phyloP scores from a whole-genome alignment of 1,140 invertebrate genomes.

The Uloborus diversus region DNA sequence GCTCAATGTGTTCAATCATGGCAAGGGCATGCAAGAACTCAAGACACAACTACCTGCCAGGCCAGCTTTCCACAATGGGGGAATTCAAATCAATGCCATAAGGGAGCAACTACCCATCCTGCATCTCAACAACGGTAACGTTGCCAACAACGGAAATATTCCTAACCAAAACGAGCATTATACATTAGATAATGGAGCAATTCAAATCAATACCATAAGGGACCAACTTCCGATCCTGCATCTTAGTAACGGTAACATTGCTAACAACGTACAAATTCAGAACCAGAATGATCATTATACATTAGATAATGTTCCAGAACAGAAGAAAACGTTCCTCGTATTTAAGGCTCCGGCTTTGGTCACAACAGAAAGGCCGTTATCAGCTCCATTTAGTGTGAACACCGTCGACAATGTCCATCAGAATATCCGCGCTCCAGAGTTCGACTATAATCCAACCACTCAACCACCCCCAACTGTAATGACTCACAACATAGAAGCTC shows the following conservation, averaged over 20 bases:
- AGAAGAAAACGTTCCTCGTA: background rate
- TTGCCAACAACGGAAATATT: too few relatives aligned
- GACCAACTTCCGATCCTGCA: background rate
- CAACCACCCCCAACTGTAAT: background rate
- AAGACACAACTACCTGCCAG: too few relatives aligned
- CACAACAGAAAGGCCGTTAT: slow-evolving; percentile 9
- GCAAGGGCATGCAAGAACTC: too few relatives aligned
- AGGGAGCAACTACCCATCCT: too few relatives aligned
- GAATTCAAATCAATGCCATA: too few relatives aligned
- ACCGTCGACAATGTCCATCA: background rate
- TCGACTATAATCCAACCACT: background rate
- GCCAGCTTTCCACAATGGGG: too few relatives aligned
- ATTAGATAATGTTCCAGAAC: background rate
- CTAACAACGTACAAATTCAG: background rate
- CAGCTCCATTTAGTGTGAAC: background rate
- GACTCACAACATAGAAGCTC: background rate
- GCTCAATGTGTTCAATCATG: too few relatives aligned
- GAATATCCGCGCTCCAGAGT: background rate
- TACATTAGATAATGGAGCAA: too few relatives aligned
- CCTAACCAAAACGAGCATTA: too few relatives aligned
- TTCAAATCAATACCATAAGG: too few relatives aligned
- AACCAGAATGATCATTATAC: background rate
- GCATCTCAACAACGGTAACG: too few relatives aligned
- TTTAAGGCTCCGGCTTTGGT: background rate
- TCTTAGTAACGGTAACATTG: background rate